Evolutionary conservation across 2,888 invertebrate species (phyloP).

Genomic region (Antheraea yamamai): DNA sequence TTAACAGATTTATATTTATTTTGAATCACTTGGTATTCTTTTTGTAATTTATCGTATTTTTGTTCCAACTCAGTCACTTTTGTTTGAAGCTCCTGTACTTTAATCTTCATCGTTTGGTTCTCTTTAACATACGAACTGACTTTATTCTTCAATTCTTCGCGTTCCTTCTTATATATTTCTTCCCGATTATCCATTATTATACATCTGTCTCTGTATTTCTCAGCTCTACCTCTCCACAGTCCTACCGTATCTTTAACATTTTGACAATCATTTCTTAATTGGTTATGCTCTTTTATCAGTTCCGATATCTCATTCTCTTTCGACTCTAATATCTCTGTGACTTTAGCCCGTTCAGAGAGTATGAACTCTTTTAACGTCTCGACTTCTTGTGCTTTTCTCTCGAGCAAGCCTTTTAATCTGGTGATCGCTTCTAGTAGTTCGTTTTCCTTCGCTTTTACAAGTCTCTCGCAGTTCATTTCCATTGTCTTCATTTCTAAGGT

Average conservation of each 20-base stretch:
- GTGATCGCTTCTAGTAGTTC: conserved; percentile 70
- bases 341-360: conserved; percentile 73
- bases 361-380: conserved; percentile 78
- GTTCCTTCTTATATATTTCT: conserved; percentile 50
- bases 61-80: conserved; percentile 71
- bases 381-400: conserved; percentile 79
- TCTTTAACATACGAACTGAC: conserved; percentile 57
- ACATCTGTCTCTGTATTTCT: conserved; percentile 65
- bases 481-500: conserved; percentile 83
- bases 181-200: conserved; percentile 49
- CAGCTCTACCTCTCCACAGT: conserved; percentile 67
- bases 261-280: conserved; percentile 61
- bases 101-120: conserved; percentile 65
- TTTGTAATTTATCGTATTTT: conserved; percentile 55
- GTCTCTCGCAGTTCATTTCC: conserved; percentile 78
- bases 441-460: conserved; percentile 75
- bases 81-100: conserved; percentile 67
- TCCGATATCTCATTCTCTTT: conserved; percentile 78
- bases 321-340: conserved; percentile 74
- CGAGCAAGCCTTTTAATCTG: conserved; percentile 73
- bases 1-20: conserved; percentile 85
- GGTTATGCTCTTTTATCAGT: conserved; percentile 71
- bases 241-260: conserved; percentile 57
- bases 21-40: conserved; percentile 75
- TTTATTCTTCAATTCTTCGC: conserved; percentile 64